Conservation (phyloP, 2,797 vertebrate species). For the Propithecus perrieri region DNA sequence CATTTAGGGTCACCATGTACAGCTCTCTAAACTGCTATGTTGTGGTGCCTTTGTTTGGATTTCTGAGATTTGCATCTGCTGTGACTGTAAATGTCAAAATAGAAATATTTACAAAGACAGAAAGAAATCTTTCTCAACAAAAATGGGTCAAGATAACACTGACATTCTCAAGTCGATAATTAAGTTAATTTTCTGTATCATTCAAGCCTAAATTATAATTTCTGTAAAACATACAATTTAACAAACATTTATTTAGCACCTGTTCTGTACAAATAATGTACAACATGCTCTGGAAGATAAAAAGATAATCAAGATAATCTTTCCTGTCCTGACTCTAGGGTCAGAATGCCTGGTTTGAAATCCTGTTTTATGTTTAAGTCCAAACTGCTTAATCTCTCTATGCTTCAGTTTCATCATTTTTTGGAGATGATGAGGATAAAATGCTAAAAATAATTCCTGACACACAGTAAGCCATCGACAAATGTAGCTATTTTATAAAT, state of each 20-base stretch:
- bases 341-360: not conserved
- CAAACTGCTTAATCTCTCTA: not conserved
- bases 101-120: slow-evolving; percentile 17
- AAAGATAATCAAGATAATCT: not conserved
- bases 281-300: not conserved
- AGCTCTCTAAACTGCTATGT: not conserved
- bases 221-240: slow-evolving; percentile 41
- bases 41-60: not conserved
- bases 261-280: slow-evolving; percentile 23
- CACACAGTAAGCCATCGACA: not conserved
- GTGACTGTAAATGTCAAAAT: slow-evolving; percentile 9
- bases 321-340: not conserved
- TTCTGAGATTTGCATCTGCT: not conserved
- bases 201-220: slow-evolving; percentile 49
- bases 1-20: not conserved
- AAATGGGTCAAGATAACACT: slow-evolving; percentile 27
- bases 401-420: not conserved
- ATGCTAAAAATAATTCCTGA: not conserved
- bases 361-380: not conserved
- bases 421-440: not conserved
- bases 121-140: not conserved
- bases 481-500: not conserved
- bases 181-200: slow-evolving; percentile 45
- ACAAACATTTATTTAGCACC: slow-evolving; percentile 34
- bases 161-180: slow-evolving; percentile 50